Percentiles rank a stretch among this genome's conserved stretches.
These are phyloP conservation scores for Anableps anableps DNA, from an alignment of 2,797 vertebrate species.

Conservation along the genomic window DNA sequence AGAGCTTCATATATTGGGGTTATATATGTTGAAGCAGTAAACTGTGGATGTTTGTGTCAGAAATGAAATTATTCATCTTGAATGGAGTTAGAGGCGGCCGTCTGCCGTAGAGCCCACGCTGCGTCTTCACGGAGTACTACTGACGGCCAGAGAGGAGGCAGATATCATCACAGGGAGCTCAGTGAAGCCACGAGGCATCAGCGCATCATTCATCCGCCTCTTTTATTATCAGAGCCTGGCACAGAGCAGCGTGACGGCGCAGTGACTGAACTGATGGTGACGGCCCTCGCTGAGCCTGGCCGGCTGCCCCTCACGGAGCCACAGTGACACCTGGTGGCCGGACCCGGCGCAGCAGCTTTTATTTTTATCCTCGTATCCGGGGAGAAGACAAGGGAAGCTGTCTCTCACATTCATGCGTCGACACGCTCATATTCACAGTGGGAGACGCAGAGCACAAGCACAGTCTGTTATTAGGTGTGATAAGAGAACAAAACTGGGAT, in stretches of 20 bases:
- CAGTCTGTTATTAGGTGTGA: not conserved
- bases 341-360: not conserved
- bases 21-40: not conserved
- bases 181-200: constrained; percentile 24
- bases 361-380: constrained; percentile 49
- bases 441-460: not conserved
- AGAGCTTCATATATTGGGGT: not conserved
- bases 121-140: not conserved
- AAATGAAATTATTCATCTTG: not conserved
- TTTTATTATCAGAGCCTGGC: constrained; percentile 24
- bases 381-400: constrained; percentile 9
- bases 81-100: not conserved
- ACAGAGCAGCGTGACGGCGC: constrained; percentile 34
- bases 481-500: constrained; percentile 1
- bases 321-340: constrained; percentile 53
- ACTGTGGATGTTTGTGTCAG: no score
- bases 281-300: not conserved
- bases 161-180: constrained; percentile 25
- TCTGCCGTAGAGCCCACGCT: constrained; percentile 7
- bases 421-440: not conserved
- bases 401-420: constrained; percentile 3
- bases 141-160: constrained; percentile 1
- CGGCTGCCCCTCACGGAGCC: not conserved
- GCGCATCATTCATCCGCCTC: constrained; percentile 18
- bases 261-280: constrained; percentile 24